Base-by-base conservation (phyloP, 2,888 invertebrate species). In the Acanthosepion esculentum region DNA sequence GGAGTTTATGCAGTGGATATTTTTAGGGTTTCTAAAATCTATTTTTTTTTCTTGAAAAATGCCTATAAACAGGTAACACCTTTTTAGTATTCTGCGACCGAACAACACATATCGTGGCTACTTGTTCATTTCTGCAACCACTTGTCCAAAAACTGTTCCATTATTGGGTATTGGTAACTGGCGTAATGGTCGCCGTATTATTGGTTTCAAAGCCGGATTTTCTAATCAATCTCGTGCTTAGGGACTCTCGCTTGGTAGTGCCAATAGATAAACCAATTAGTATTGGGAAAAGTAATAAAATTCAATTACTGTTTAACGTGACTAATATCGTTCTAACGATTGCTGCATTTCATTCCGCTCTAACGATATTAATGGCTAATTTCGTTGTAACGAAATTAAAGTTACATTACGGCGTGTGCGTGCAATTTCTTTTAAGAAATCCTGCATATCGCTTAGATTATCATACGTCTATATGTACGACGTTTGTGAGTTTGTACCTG, bases 381-480 rank as follows among this genome's bases (percentile, higher is more conserved):
- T 78, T 78, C 78, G n/a, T n/a, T n/a, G 78, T 78, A 78, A 78
- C 78, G n/a, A 78, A 78, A 15, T n/a, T 78, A 78, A n/a, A n/a
- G 78, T n/a, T n/a, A 23, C 59, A 59, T 78, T 15, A 33, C 18
- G n/a, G 33, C n/a, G 4, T 15, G 15, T 6, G 78, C 78, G n/a
- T n/a, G n/a, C n/a, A n/a, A 12, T 78, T 15, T 12, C n/a, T 78
- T n/a, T n/a, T 15, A 78, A 12, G n/a, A 78, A 78, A n/a, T n/a
- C 78, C 78, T 5, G n/a, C 15, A n/a, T n/a, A 78, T n/a, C 12
- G 23, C 33, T 59, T 23, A 59, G 59, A 59, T 59, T 78, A 78
- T 78, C 78, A 78, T 29, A 18, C n/a, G 29, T 78, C n/a, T 29
- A n/a, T 78, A 78, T 33, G 18, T 78, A 59, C 8, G 50, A 12